Percentiles rank a stretch among this genome's conserved stretches.
phyloP scores from a whole-genome alignment of 2,888 invertebrate species.

The Zygaena filipendulae region DNA sequence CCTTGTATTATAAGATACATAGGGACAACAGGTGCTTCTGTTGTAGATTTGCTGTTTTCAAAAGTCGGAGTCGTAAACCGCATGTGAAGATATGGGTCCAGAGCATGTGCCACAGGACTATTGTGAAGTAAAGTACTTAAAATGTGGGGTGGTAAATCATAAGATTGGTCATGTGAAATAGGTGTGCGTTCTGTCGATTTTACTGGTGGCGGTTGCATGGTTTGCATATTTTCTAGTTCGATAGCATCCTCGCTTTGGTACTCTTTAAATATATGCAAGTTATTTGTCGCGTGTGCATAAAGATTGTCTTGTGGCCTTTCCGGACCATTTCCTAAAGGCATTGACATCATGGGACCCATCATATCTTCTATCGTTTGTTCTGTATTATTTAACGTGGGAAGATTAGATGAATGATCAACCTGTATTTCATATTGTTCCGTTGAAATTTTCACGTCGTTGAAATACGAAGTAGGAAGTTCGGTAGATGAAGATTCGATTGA shows the following conservation, averaged over 20 bases:
- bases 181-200: conserved; percentile 27
- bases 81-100: conserved; percentile 54
- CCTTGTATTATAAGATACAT: conserved; percentile 86
- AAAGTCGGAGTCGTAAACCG: conserved; percentile 58
- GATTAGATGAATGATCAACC: too few species aligned
- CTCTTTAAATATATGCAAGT: conserved; percentile 46
- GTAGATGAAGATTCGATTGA: background rate
- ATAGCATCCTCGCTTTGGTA: conserved; percentile 27
- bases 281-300: conserved; percentile 54
- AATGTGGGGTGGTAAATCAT: conserved; percentile 30
- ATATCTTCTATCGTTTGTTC: conserved; percentile 41
- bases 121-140: conserved; percentile 25
- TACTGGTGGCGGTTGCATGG: conserved; percentile 69
- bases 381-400: too few species aligned
- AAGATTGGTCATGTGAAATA: conserved; percentile 23
- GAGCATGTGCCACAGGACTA: conserved; percentile 30
- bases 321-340: conserved; percentile 50
- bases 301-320: conserved; percentile 51
- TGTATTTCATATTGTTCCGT: conserved; percentile 17
- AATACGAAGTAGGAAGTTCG: background rate
- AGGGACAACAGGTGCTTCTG: conserved; percentile 68
- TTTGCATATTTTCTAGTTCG: conserved; percentile 67
- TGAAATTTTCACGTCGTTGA: background rate
- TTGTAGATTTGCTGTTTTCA: conserved; percentile 30
- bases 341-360: conserved; percentile 55